Conservation (phyloP, 2,113 vertebrate species). For the Bostrychus sinensis region DNA sequence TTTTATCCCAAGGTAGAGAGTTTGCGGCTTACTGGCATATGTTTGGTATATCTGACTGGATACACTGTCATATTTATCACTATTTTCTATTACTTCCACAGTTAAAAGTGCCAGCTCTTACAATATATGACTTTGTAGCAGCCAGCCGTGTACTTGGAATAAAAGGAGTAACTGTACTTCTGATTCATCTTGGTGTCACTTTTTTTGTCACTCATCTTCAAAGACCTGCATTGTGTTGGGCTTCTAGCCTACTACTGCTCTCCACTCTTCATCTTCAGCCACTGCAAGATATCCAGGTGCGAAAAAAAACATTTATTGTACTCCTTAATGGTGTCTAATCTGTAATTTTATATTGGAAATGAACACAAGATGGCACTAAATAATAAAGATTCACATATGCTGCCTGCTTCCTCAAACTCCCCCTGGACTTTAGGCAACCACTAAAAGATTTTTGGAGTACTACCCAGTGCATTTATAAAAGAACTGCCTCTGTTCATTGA, state of each 20-base stretch:
- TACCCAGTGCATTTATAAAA: background rate
- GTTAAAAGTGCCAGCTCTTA: constrained; percentile 83
- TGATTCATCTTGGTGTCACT: constrained; percentile 84
- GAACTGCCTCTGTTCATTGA: background rate
- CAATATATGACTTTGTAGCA: constrained; percentile 85
- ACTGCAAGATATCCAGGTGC: constrained; percentile 88
- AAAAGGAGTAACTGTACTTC: constrained; percentile 83
- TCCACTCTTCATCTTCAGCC: constrained; percentile 83
- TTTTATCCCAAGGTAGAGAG: constrained; percentile 82
- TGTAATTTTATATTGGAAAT: constrained; percentile 16
- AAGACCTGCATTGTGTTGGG: constrained; percentile 83
- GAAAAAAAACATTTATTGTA: constrained; percentile 1
- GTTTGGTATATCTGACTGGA: too few relatives aligned
- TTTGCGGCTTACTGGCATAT: background rate
- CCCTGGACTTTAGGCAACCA: background rate
- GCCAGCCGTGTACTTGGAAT: constrained; percentile 85
- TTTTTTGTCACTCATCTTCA: constrained; percentile 87
- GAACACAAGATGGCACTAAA: constrained; percentile 57
- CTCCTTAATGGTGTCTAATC: too few relatives aligned
- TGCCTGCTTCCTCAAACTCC: background rate
- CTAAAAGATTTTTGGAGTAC: background rate
- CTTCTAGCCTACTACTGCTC: constrained; percentile 85
- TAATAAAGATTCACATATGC: background rate
- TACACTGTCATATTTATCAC: background rate
- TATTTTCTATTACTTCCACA: constrained; percentile 59